Evolutionary conservation across 2,888 invertebrate genomes (phyloP), one percentile per base, ranked within the genome.

Genomic region (Empis stercorea): DNA sequence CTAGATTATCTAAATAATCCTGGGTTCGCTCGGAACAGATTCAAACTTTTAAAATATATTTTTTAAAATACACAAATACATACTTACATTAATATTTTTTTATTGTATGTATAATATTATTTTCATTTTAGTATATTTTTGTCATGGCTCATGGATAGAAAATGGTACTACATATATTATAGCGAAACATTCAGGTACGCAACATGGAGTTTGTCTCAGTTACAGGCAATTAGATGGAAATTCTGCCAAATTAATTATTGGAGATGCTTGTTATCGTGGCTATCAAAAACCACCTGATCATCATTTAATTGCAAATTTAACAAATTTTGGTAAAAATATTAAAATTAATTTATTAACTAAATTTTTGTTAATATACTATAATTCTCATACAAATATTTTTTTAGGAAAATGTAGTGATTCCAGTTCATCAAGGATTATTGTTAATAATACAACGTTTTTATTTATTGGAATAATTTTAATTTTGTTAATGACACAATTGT

Each of bases 81-180:
- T n/a, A n/a, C n/a, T n/a, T n/a, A n/a, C n/a, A n/a, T n/a, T n/a
- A n/a, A n/a, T n/a, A n/a, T n/a, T n/a, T n/a, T n/a, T n/a, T n/a
- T n/a, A n/a, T n/a, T n/a, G n/a, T n/a, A n/a, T n/a, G n/a, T n/a
- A n/a, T n/a, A n/a, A n/a, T n/a, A n/a, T n/a, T n/a, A 27, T 27
- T 27, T 27, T 27, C 27, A 43, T 46, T 54, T 15, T 71, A 88
- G 89, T 86, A 50, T 91, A 89, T 72, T 85, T 86, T 37, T 91
- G 91, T 66, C 89, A 89, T 67, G 91, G 89, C 44, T 80, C 84
- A 41, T 91, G 91, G 91, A 80, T 84, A 60, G 89, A 91, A 66
- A 84, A 84, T 63, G 86, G 84, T 54, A 86, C 86, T 46, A 84
- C 85, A 63, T 91, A 84, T 69, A 80, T 91, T 56, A 87, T 91